These are phyloP conservation scores for Diglossa brunneiventris DNA, from an alignment of 2,113 vertebrate genomes.

Conservation along the genomic window DNA sequence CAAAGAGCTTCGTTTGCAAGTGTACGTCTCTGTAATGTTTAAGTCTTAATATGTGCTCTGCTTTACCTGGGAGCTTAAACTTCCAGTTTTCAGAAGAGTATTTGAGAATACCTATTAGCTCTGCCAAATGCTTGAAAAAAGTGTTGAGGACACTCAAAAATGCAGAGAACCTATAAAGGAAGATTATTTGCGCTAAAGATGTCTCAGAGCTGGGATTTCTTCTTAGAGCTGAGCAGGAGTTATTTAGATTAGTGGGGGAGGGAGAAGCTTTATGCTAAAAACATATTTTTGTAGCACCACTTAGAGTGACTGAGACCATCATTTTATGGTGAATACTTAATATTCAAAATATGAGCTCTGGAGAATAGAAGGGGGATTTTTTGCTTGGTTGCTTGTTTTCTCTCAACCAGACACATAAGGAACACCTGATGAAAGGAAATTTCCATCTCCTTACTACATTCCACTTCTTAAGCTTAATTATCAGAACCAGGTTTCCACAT, in stretches of 20 bases:
- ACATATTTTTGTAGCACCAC: not conserved
- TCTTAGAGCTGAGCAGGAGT: not conserved
- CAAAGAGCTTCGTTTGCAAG: slow-evolving; percentile 42
- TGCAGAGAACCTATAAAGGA: not conserved
- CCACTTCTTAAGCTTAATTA: not conserved
- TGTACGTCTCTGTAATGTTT: slow-evolving; percentile 64
- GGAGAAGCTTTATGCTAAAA: not conserved
- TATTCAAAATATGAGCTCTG: not conserved
- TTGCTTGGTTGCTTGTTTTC: not conserved
- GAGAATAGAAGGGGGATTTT: not conserved
- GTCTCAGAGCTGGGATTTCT: not conserved
- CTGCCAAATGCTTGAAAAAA: not conserved
- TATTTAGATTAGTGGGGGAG: not conserved
- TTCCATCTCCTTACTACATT: not conserved
- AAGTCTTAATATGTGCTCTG: slow-evolving; percentile 65
- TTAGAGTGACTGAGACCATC: not conserved
- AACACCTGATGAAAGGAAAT: not conserved
- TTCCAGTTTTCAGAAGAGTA: not conserved
- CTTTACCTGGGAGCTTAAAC: slow-evolving; percentile 16
- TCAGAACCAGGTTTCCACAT: not conserved
- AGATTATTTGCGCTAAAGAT: not conserved
- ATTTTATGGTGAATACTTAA: not conserved
- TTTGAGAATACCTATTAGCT: not conserved
- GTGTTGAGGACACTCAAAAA: not conserved
- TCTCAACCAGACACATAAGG: not conserved